Evolutionary conservation across 2,888 invertebrate species (phyloP).

Genomic region (Ennomos erosarius): DNA sequence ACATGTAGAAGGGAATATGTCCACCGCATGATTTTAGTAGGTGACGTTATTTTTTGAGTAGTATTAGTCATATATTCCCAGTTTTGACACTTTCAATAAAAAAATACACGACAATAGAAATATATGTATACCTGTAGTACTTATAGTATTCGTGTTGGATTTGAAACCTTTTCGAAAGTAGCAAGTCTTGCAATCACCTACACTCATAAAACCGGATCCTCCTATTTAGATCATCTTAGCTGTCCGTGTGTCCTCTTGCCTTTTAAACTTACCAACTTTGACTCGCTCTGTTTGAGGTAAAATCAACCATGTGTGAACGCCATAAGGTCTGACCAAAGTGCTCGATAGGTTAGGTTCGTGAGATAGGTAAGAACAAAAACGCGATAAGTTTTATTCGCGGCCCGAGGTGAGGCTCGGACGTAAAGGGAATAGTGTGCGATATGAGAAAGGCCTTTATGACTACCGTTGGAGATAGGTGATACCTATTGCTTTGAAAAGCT

Average conservation of each 20-base stretch:
- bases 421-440: slow-evolving; percentile 44
- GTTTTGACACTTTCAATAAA: too few species aligned
- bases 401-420: slow-evolving; percentile 56
- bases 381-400: slow-evolving; percentile 73
- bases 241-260: slow-evolving; percentile 54
- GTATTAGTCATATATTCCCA: too few species aligned
- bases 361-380: slow-evolving; percentile 61
- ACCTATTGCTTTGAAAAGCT: slow-evolving; percentile 18
- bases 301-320: slow-evolving; percentile 35
- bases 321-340: slow-evolving; percentile 9
- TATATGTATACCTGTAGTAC: too few species aligned
- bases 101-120: too few species aligned
- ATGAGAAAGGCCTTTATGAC: slow-evolving; percentile 40
- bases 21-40: too few species aligned
- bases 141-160: slow-evolving; percentile 15
- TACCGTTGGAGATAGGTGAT: slow-evolving; percentile 41
- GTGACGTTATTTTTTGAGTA: too few species aligned
- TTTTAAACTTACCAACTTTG: slow-evolving; percentile 44
- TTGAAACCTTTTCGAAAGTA: slow-evolving; percentile 45
- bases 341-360: slow-evolving; percentile 29
- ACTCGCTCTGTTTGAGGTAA: slow-evolving; percentile 15
- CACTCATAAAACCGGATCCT: slow-evolving; percentile 68
- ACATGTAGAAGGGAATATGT: too few species aligned
- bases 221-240: slow-evolving; percentile 77
- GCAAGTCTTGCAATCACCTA: slow-evolving; percentile 50